Percentiles rank a stretch among this genome's conserved stretches.
phyloP scores from a whole-genome alignment of 2,888 invertebrate species.

The Biston stratarius region DNA sequence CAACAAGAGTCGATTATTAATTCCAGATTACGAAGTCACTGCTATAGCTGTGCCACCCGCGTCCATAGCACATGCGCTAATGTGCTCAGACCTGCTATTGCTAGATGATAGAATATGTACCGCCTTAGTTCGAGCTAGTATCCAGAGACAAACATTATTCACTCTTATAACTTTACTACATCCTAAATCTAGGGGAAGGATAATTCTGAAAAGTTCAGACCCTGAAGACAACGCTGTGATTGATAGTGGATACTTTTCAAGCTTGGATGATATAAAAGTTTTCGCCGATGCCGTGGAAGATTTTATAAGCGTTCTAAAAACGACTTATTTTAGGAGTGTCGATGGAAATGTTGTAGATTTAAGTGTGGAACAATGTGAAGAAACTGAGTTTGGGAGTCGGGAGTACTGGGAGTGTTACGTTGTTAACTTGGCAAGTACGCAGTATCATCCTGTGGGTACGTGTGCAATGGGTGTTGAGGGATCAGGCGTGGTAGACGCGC shows the following conservation, averaged over 20 bases:
- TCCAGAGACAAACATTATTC: slow-evolving; percentile 52
- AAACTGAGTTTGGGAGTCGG: slow-evolving; percentile 53
- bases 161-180: slow-evolving; percentile 53
- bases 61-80: slow-evolving; percentile 46
- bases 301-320: slow-evolving; percentile 49
- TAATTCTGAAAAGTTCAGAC: slow-evolving; percentile 55
- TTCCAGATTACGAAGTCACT: slow-evolving; percentile 62
- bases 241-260: slow-evolving; percentile 56
- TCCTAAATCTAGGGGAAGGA: slow-evolving; percentile 59
- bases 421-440: slow-evolving; percentile 55
- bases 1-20: slow-evolving; percentile 51
- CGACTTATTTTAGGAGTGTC: slow-evolving; percentile 46
- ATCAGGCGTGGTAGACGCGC: slow-evolving; percentile 51
- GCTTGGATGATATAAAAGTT: slow-evolving; percentile 48
- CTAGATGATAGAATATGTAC: slow-evolving; percentile 55
- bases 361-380: slow-evolving; percentile 55
- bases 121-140: slow-evolving; percentile 46
- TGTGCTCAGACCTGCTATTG: slow-evolving; percentile 53
- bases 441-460: slow-evolving; percentile 58
- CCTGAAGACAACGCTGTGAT: slow-evolving; percentile 57
- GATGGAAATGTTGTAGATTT: slow-evolving; percentile 48
- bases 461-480: slow-evolving; percentile 56
- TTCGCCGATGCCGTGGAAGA: slow-evolving; percentile 48
- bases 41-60: slow-evolving; percentile 49
- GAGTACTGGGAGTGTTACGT: slow-evolving; percentile 69